Evolutionary conservation across 2,888 invertebrate species (phyloP), one percentile per base, ranked within the genome.

Genomic region (Pterostichus niger): DNA sequence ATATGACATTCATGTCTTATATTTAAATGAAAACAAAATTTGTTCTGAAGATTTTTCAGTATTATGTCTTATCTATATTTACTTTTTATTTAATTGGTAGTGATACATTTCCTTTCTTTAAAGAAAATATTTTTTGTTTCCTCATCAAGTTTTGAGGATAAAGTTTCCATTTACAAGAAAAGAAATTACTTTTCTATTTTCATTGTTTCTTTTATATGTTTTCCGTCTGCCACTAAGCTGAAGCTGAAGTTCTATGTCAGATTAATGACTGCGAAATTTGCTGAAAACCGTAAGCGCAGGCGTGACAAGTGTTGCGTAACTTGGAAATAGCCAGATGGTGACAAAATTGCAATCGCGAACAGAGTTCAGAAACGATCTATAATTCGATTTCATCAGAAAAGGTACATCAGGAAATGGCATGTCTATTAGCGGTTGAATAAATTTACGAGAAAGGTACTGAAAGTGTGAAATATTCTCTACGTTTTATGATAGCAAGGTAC

Each of bases 271-370:
- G 44, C n/a, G 64, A 64, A 61, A 64, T 64, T 33, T 64, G 64
- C 68, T 15, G 44, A 44, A 71, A 44, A 17, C 40, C 44, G 40
- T 7, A 64, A 13, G 64, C 64, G 64, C 40, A 64, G 11, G 40
- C 13, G 40, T 64, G 64, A 13, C 68, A 44, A 17, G 9, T 44
- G 44, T 71, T 40, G 24, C 68, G 44, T 4, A 40, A 44, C 68
- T 71, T 44, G 68, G 68, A 71, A 71, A 71, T 71, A 44, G 68
- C 68, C 68, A 71, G 68, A 44, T 71, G 64, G 68, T 44, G 68
- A 71, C 68, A 44, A 71, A 44, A 71, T 71, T 71, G 44, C 68
- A 71, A 17, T 71, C 44, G 44, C 17, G 44, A 71, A 44, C 68
- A 15, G 9, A 71, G 44, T 17, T 17, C 17, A 40, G 68, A 44